These are phyloP conservation scores for Habroteleia sp. DNA, from an alignment of 2,888 invertebrate species.

Conservation along the genomic window DNA sequence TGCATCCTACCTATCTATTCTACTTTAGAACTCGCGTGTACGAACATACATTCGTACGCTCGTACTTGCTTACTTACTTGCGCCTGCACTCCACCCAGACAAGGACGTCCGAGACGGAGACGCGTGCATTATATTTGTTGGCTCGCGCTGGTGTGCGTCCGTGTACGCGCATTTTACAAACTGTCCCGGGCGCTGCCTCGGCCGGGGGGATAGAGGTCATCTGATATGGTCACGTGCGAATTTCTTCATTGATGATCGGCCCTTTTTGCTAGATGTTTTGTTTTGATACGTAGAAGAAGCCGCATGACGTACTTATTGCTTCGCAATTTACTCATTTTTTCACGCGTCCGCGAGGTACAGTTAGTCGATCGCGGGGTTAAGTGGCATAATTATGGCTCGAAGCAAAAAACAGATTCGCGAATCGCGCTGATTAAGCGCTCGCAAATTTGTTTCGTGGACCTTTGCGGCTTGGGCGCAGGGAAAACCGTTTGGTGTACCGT, in stretches of 20 bases:
- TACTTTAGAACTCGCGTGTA: conserved; percentile 67
- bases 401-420: neutral
- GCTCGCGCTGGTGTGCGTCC: neutral
- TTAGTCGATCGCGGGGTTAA: conserved; percentile 13
- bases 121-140: conserved; percentile 14
- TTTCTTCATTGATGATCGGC: conserved; percentile 39
- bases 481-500: too few species aligned
- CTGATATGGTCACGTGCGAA: conserved; percentile 12
- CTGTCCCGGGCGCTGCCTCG: conserved; percentile 1
- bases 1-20: conserved; percentile 74
- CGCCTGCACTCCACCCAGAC: conserved; percentile 57
- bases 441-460: too few species aligned
- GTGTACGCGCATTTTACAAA: conserved; percentile 16
- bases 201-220: conserved; percentile 14
- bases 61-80: conserved; percentile 48
- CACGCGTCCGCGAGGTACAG: neutral
- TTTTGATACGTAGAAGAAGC: neutral
- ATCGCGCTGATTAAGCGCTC: conserved; percentile 1
- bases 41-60: conserved; percentile 42
- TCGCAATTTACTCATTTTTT: neutral
- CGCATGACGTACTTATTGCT: neutral
- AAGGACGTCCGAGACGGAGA: conserved; percentile 33
- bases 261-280: conserved; percentile 3
- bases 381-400: conserved; percentile 3
- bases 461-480: too few species aligned